Evolutionary conservation across 2,797 vertebrate species (phyloP).

Genomic region (Helostoma temminkii): DNA sequence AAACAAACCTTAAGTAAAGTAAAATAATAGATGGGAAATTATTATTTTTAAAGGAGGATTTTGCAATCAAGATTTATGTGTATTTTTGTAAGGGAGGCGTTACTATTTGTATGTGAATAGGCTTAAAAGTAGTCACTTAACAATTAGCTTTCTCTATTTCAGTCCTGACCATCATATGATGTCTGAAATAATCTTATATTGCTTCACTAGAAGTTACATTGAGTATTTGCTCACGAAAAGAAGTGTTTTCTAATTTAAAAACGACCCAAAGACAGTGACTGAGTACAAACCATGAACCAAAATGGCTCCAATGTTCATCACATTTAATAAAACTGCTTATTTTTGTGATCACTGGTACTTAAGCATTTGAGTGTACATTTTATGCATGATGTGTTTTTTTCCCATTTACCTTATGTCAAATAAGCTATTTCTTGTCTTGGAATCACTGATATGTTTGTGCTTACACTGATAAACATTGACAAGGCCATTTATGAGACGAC

Average conservation of each 20-base stretch:
- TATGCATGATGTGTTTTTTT: slow-evolving; percentile 22
- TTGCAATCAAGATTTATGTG: slow-evolving; percentile 60
- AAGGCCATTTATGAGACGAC: slow-evolving; percentile 31
- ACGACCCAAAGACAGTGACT: slow-evolving; percentile 68
- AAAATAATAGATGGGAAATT: slow-evolving; percentile 46
- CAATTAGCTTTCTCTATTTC: slow-evolving; percentile 45
- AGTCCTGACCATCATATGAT: slow-evolving; percentile 44
- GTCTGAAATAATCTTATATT: slow-evolving; percentile 50
- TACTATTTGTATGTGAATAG: slow-evolving; percentile 60
- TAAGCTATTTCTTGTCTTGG: slow-evolving; percentile 73
- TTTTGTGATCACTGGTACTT: slow-evolving; percentile 54
- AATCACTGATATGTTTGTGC: slow-evolving; percentile 70
- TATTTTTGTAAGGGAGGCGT: slow-evolving; percentile 79
- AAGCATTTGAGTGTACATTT: slow-evolving; percentile 51
- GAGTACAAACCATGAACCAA: slow-evolving; percentile 57
- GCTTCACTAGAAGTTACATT: slow-evolving; percentile 59
- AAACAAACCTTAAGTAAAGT: slow-evolving; percentile 31
- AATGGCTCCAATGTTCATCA: slow-evolving; percentile 38
- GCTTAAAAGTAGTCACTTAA: slow-evolving; percentile 56
- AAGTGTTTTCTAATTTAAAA: slow-evolving; percentile 46
- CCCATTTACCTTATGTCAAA: slow-evolving; percentile 60
- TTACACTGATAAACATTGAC: slow-evolving; percentile 48
- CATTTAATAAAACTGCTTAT: slow-evolving; percentile 23
- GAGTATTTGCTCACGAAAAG: slow-evolving; percentile 58
- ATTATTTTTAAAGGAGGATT: slow-evolving; percentile 66